Conservation (phyloP, 2,113 vertebrate species). For the Leiothrix lutea region DNA sequence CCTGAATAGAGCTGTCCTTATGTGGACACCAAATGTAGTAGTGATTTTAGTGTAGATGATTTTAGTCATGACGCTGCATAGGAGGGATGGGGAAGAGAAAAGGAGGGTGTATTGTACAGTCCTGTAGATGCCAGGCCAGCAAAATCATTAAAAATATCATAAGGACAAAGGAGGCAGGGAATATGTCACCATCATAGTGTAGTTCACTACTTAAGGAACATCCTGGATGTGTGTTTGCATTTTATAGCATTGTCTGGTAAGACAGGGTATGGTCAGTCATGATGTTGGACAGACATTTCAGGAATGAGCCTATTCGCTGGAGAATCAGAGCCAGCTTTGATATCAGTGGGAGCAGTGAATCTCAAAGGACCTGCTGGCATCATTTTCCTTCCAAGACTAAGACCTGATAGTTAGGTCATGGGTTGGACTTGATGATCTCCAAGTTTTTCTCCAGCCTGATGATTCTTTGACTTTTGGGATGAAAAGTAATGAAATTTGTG, state of each 20-base stretch:
- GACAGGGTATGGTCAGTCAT: background rate
- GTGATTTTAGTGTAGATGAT: background rate
- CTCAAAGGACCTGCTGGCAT: background rate
- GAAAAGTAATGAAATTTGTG: background rate
- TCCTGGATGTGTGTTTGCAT: background rate
- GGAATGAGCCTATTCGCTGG: accelerated
- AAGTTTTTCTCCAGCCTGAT: background rate
- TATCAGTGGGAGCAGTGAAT: background rate
- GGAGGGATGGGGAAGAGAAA: background rate
- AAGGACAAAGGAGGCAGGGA: background rate
- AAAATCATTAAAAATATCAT: background rate
- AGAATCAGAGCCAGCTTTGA: background rate
- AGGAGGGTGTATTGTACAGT: background rate
- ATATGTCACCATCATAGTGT: background rate
- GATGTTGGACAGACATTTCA: background rate
- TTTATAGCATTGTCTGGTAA: background rate
- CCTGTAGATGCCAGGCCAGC: background rate
- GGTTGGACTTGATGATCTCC: background rate
- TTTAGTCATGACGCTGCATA: background rate
- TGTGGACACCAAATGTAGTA: background rate
- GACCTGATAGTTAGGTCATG: background rate
- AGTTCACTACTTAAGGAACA: background rate
- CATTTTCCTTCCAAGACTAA: background rate
- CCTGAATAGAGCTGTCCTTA: background rate
- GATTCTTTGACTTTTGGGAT: background rate